Evolutionary conservation across 2,888 invertebrate species (phyloP).

Genomic region (Andrena praecox): DNA sequence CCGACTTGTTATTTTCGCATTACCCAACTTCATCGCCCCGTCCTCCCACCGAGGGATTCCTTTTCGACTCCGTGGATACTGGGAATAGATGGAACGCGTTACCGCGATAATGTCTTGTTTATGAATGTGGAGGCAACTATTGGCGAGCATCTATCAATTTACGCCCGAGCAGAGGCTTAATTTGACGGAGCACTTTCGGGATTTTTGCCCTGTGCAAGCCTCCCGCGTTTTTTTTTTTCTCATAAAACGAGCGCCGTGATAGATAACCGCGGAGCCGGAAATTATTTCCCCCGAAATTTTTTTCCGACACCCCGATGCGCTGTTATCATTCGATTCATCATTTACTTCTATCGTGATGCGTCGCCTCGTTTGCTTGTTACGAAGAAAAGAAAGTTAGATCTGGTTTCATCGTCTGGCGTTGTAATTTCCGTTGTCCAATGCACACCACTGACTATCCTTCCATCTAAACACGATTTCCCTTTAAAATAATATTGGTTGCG

Average conservation of each 20-base stretch:
- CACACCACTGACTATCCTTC: not conserved
- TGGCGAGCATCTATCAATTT: constrained; percentile 72
- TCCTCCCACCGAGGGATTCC: constrained; percentile 65
- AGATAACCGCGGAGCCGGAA: constrained; percentile 36
- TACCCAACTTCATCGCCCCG: constrained; percentile 71
- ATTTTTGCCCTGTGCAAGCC: constrained; percentile 25
- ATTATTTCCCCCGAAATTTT: constrained; percentile 29
- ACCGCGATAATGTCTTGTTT: constrained; percentile 78
- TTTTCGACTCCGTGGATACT: constrained; percentile 68
- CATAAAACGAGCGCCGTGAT: constrained; percentile 35
- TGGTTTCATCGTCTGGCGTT: not conserved
- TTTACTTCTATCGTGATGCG: constrained; percentile 19
- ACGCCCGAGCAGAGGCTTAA: constrained; percentile 48
- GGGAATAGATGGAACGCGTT: constrained; percentile 71
- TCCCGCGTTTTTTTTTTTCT: constrained; percentile 12
- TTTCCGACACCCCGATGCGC: not conserved
- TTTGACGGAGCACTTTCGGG: constrained; percentile 48
- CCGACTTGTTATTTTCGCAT: constrained; percentile 79
- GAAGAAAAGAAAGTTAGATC: not conserved
- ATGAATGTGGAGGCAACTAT: constrained; percentile 66
- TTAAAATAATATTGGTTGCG: not conserved
- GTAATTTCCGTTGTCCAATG: not conserved
- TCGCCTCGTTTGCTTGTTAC: not conserved
- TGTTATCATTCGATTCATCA: constrained; percentile 46
- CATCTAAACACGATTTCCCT: not conserved